Conservation (phyloP, 1,140 invertebrate genomes). For the Eupristina koningsbergeri region DNA sequence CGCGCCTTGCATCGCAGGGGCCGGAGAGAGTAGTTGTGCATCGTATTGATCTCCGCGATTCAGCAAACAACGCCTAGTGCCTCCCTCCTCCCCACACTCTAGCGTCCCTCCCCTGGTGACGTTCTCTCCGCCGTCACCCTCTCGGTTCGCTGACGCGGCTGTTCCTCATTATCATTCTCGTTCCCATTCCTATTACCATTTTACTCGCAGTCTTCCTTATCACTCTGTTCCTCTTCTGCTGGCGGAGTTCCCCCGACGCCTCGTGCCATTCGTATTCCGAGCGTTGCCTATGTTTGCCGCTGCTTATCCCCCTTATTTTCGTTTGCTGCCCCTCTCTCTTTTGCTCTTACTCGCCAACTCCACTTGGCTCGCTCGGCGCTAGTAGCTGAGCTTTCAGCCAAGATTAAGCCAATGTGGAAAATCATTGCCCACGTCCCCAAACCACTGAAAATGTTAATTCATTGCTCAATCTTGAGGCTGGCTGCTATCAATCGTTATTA, state of each 20-base stretch:
- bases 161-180: constrained; percentile 49
- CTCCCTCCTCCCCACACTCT: constrained; percentile 53
- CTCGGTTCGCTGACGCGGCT: too few relatives aligned
- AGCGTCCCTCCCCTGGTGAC: constrained; percentile 8
- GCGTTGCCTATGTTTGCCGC: constrained; percentile 7
- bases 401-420: not conserved
- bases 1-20: constrained; percentile 43
- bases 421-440: not conserved
- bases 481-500: not conserved
- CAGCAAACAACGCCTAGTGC: constrained; percentile 70
- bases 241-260: constrained; percentile 17
- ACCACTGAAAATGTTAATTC: not conserved
- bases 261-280: constrained; percentile 17
- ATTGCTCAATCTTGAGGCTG: not conserved
- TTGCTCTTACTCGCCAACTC: not conserved
- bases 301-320: not conserved
- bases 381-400: constrained; percentile 10
- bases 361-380: not conserved
- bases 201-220: too few relatives aligned
- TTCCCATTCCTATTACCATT: constrained; percentile 30
- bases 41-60: constrained; percentile 72
- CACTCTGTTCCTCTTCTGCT: constrained; percentile 35
- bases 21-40: constrained; percentile 58
- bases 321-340: constrained; percentile 5
- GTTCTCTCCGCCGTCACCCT: constrained; percentile 36